Conservation (phyloP, 64 coral and sea anemone genomes). For the Anthopleura sola region DNA sequence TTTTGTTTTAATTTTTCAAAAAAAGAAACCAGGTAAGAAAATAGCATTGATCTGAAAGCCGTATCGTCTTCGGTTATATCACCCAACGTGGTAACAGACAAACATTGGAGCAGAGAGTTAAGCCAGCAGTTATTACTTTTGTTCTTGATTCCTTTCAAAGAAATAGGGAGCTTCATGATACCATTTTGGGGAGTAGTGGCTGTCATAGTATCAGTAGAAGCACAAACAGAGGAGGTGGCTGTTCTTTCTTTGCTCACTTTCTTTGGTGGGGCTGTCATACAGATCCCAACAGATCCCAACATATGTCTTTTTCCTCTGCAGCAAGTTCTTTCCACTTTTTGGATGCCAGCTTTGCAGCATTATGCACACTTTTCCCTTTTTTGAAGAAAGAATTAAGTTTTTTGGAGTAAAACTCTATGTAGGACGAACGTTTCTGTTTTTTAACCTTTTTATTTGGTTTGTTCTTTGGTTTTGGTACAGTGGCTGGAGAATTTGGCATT, state of each 20-base stretch:
- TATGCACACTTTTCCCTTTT: background rate
- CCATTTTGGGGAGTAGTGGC: background rate
- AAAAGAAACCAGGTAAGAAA: background rate
- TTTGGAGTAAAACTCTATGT: constrained; percentile 1
- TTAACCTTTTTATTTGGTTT: background rate
- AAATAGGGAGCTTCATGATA: background rate
- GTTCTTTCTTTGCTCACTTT: no score
- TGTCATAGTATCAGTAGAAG: background rate
- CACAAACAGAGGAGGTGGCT: background rate
- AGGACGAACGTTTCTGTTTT: background rate
- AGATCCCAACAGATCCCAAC: no score
- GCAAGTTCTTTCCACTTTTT: background rate
- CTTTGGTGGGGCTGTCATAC: no score
- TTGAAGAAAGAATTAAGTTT: constrained; percentile 6
- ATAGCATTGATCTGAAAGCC: background rate
- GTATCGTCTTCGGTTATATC: background rate
- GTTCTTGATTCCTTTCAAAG: background rate
- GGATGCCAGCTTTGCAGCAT: background rate
- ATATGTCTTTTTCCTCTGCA: constrained; percentile 8
- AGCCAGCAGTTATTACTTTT: background rate
- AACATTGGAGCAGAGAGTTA: background rate
- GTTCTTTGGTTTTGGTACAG: background rate
- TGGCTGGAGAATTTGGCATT: background rate
- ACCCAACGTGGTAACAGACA: background rate
- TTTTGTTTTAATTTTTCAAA: background rate